Conservation (phyloP, 2,113 vertebrate genomes). For the Seriola dumerili region DNA sequence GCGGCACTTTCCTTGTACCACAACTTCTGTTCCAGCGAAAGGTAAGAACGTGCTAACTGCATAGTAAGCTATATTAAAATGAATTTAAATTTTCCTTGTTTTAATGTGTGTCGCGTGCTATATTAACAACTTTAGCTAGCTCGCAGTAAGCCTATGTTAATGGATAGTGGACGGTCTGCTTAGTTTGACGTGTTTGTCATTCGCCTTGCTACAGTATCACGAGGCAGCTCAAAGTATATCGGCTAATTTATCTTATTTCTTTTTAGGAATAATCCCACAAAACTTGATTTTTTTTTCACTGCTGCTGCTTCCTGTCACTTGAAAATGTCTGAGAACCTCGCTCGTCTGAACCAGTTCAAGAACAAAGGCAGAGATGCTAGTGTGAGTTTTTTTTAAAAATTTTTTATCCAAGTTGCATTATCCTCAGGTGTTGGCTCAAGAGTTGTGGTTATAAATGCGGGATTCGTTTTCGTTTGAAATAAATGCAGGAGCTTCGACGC, state of each 20-base stretch:
- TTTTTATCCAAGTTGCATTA: too few species aligned
- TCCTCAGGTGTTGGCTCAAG: neutral
- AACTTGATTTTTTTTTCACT: neutral
- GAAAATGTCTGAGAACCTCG: constrained; percentile 90
- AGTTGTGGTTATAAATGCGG: neutral
- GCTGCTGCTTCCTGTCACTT: neutral
- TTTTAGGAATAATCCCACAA: constrained; percentile 22
- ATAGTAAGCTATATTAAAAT: neutral
- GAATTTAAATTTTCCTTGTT: neutral
- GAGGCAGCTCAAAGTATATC: constrained; percentile 14
- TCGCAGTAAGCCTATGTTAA: neutral
- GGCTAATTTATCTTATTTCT: neutral
- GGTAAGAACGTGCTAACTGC: constrained; percentile 37
- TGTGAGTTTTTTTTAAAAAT: constrained; percentile 55
- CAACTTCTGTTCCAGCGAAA: neutral
- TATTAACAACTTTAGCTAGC: rapidly evolving
- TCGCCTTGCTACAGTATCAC: neutral
- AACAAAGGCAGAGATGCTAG: constrained; percentile 95
- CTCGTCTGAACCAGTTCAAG: constrained; percentile 93
- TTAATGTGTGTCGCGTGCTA: neutral
- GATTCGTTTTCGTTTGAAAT: neutral
- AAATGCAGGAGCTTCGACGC: constrained; percentile 91
- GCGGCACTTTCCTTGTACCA: neutral
- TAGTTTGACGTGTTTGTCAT: neutral
- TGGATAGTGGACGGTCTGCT: neutral